These are phyloP conservation scores for Enoplosus armatus DNA, from an alignment of 2,797 vertebrate genomes.

Conservation along the genomic window DNA sequence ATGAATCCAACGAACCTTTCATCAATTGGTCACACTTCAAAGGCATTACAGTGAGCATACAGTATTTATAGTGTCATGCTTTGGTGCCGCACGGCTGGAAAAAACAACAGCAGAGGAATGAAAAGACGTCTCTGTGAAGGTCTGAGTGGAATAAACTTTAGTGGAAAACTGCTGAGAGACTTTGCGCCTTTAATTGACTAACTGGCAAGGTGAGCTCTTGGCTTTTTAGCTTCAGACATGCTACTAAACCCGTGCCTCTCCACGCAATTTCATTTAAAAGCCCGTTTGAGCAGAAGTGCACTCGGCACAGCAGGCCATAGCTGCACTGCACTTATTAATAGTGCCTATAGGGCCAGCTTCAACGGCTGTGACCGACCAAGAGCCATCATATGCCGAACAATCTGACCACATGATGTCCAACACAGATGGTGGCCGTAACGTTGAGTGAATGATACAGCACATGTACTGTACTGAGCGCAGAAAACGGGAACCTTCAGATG, in stretches of 20 bases:
- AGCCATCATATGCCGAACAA: conserved; percentile 70
- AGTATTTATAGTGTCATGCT: conserved; percentile 64
- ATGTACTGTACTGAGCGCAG: conserved; percentile 44
- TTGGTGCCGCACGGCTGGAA: conserved; percentile 77
- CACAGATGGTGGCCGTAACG: conserved; percentile 74
- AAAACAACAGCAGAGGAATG: conserved; percentile 82
- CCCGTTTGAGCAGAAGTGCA: not conserved
- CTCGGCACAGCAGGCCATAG: conserved; percentile 14
- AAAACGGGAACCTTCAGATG: not conserved
- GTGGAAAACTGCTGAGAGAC: conserved; percentile 59
- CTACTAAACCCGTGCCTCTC: conserved; percentile 17
- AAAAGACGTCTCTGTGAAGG: conserved; percentile 80
- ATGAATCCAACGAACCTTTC: conserved; percentile 25
- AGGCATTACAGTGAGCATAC: conserved; percentile 39
- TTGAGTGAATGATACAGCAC: conserved; percentile 58
- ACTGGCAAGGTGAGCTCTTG: conserved; percentile 50
- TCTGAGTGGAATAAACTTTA: conserved; percentile 66
- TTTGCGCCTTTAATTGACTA: conserved; percentile 55
- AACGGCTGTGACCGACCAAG: conserved; percentile 67
- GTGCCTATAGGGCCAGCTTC: conserved; percentile 44
- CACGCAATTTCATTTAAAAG: conserved; percentile 29
- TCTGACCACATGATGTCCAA: conserved; percentile 79
- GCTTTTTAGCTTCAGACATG: conserved; percentile 33
- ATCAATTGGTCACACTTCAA: conserved; percentile 27
- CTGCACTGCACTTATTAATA: conserved; percentile 54